These are phyloP conservation scores for Serranus cabrilla DNA, from an alignment of 2,797 vertebrate species.

Conservation along the genomic window DNA sequence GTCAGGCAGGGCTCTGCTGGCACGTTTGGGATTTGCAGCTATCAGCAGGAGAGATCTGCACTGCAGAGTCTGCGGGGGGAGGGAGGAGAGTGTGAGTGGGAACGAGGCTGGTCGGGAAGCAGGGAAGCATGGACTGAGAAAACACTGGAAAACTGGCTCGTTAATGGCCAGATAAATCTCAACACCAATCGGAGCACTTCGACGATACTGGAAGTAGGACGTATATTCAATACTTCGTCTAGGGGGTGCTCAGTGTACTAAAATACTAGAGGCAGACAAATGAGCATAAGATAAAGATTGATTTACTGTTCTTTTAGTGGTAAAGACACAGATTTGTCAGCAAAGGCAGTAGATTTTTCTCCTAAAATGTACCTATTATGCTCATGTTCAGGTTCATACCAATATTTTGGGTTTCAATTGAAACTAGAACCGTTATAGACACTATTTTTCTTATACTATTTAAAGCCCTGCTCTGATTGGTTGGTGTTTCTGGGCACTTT, in stretches of 20 bases:
- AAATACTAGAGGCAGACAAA: slow-evolving; percentile 39
- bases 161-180: slow-evolving; percentile 55
- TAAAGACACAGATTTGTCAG: neutral
- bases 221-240: slow-evolving; percentile 23
- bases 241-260: slow-evolving; percentile 17
- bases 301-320: slow-evolving; percentile 24
- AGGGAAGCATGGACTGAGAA: slow-evolving; percentile 48
- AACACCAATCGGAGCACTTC: slow-evolving; percentile 3
- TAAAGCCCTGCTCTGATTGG: no score
- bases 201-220: slow-evolving; percentile 18
- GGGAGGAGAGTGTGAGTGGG: slow-evolving; percentile 54
- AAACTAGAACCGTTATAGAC: no score
- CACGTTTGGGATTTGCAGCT: slow-evolving; percentile 81
- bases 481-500: no score
- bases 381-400: no score
- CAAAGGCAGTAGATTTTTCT: neutral
- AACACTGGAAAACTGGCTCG: slow-evolving; percentile 35
- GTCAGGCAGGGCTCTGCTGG: slow-evolving; percentile 72
- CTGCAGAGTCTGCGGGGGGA: slow-evolving; percentile 81
- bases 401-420: neutral
- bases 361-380: neutral
- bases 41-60: slow-evolving; percentile 87
- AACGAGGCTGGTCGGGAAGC: slow-evolving; percentile 48
- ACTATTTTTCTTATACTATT: no score
- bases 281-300: slow-evolving; percentile 36